A percentile compares a stretch with the other conserved stretches of the same genome.
Conservation (phyloP, 2,888 invertebrate genomes). For the Chrysopilus asiliformis region DNA sequence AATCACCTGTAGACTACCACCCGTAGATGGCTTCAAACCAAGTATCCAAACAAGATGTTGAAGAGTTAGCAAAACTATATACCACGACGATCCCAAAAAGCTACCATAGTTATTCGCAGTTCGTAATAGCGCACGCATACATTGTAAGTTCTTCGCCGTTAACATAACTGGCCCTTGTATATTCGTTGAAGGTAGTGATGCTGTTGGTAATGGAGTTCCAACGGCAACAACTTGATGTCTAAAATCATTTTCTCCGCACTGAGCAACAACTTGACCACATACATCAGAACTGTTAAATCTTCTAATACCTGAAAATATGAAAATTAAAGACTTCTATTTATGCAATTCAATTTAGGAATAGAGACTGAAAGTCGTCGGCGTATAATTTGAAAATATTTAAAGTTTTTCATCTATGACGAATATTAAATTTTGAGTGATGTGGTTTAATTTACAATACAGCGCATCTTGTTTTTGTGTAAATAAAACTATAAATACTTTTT, state of each 20-base stretch:
- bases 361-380: too few species aligned
- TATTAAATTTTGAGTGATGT: too few species aligned
- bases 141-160: constrained; percentile 93
- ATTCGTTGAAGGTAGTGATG: constrained; percentile 57
- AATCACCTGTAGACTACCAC: constrained; percentile 63
- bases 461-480: too few species aligned
- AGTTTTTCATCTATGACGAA: too few species aligned
- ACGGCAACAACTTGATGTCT: constrained; percentile 92
- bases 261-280: constrained; percentile 38
- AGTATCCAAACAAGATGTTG: constrained; percentile 91
- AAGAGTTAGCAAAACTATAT: constrained; percentile 85
- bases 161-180: constrained; percentile 67
- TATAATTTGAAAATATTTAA: too few species aligned
- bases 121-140: constrained; percentile 81
- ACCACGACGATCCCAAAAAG: constrained; percentile 87
- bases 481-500: too few species aligned
- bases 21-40: constrained; percentile 87
- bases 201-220: constrained; percentile 84
- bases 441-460: too few species aligned
- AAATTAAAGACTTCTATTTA: constrained; percentile 3
- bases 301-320: constrained; percentile 32
- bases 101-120: constrained; percentile 87
- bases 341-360: not conserved
- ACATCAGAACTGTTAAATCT: constrained; percentile 40
- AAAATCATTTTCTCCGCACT: constrained; percentile 54